Base-by-base conservation (phyloP, 2,113 vertebrate species). In the Verasper variegatus region DNA sequence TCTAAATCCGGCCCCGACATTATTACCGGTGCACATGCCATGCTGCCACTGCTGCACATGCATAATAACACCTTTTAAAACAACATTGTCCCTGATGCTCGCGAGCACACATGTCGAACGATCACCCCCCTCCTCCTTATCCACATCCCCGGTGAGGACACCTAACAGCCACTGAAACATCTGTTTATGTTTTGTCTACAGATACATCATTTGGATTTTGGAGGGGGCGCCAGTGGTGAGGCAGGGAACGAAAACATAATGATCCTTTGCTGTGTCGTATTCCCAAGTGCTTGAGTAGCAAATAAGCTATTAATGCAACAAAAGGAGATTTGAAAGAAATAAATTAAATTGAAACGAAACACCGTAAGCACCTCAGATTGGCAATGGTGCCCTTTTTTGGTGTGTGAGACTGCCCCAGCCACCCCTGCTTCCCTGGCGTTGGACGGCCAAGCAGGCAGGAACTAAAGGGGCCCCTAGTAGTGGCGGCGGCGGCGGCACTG, bases 401-500 rank as follows among this genome's bases (percentile, higher is more conserved):
- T 65, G 78, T 76, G 74, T 65, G 49, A 18, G 13, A 59, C 56
- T 18, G 65, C 77, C 79, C 54, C 72, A 55, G 42, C 56, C 55
- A 73, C 68, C 55, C 76, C 72, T n/a, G 66, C 58, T 58, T 79
- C 69, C 71, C 76, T 26, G 59, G 83, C 17, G 63, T 68, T 65
- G 71, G 67, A 69, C 86, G 90, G 94, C 94, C 94, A 95, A 95
- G 94, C 94, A 91, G 93, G 94, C 95, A 95, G 94, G 95, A 96
- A 94, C 95, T 91, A 94, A 94, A 94, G 94, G 94, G 94, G 95
- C 95, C 95, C 94, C 94, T 92, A 92, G 75, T 95, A 92, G 94
- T 9, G 61, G 67, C 66, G 62, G 66, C 24, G 24, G 24, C 37
- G 37, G 71, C 73, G 76, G 96, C 95, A 96, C 96, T 97, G 96